A percentile compares a stretch with the other conserved stretches of the same genome.
These are phyloP conservation scores for Deroplatys truncata DNA, from an alignment of 2,888 invertebrate species.

Conservation along the genomic window DNA sequence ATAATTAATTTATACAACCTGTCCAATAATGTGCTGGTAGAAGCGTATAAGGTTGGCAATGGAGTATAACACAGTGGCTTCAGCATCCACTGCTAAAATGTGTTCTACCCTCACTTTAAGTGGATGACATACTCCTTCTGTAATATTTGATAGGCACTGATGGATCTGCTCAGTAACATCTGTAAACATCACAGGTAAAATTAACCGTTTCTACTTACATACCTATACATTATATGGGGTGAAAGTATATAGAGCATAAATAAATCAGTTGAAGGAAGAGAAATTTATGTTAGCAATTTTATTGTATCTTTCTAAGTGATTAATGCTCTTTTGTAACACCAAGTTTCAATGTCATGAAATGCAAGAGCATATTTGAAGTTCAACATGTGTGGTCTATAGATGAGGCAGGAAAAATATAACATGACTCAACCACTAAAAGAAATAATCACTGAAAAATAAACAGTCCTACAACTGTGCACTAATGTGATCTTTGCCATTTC, in stretches of 20 bases:
- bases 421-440: no score
- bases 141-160: constrained; percentile 71
- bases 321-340: no score
- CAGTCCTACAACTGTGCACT: no score
- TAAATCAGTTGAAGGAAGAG: neutral
- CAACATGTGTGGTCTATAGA: no score
- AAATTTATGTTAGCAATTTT: neutral
- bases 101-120: constrained; percentile 90
- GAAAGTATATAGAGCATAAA: neutral
- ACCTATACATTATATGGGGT: neutral
- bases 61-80: constrained; percentile 81
- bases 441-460: no score
- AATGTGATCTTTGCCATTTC: no score
- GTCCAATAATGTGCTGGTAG: constrained; percentile 77
- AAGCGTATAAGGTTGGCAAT: constrained; percentile 85
- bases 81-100: constrained; percentile 77
- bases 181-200: constrained; percentile 33
- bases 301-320: neutral
- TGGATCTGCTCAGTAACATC: constrained; percentile 65
- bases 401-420: no score
- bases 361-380: no score
- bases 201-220: neutral
- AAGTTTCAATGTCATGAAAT: no score
- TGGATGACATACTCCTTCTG: constrained; percentile 92
- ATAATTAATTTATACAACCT: constrained; percentile 40